These are phyloP conservation scores for Anableps anableps DNA, from an alignment of 2,797 vertebrate species.

Conservation along the genomic window DNA sequence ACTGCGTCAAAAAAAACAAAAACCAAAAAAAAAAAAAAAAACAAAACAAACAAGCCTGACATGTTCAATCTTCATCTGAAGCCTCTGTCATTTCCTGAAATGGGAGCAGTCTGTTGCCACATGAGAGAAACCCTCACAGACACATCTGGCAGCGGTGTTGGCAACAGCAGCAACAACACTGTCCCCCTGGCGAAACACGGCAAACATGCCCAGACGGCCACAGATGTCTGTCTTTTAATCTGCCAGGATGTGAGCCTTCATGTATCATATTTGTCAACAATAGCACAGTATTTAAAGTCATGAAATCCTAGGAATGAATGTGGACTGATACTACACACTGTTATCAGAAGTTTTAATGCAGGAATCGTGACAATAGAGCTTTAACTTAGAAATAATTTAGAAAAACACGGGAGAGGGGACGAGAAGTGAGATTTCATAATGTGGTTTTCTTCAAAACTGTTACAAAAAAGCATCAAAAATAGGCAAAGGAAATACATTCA, in stretches of 20 bases:
- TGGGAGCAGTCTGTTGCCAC: not conserved
- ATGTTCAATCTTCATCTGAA: constrained; percentile 2
- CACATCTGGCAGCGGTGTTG: constrained; percentile 11
- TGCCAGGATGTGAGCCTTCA: constrained; percentile 3
- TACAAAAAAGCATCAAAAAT: not conserved
- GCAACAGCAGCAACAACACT: constrained; percentile 2
- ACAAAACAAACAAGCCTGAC: not conserved
- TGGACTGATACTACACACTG: not conserved
- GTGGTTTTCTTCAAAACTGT: not conserved
- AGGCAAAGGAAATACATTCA: not conserved
- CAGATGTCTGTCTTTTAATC: constrained; percentile 22
- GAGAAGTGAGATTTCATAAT: not conserved
- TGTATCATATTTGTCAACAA: constrained; percentile 1
- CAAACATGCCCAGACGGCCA: constrained; percentile 10
- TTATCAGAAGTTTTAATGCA: not conserved
- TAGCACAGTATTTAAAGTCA: not conserved
- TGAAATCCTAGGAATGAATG: not conserved
- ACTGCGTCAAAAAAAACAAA: not conserved
- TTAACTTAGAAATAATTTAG: not conserved
- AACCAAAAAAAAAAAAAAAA: not conserved
- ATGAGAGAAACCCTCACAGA: constrained; percentile 1
- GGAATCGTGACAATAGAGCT: not conserved
- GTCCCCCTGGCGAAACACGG: constrained; percentile 9
- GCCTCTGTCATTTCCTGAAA: not conserved
- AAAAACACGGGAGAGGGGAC: not conserved